Percentiles rank a stretch among this genome's conserved stretches.
Conservation (phyloP, 2,888 invertebrate species). For the Ennomos erosarius region DNA sequence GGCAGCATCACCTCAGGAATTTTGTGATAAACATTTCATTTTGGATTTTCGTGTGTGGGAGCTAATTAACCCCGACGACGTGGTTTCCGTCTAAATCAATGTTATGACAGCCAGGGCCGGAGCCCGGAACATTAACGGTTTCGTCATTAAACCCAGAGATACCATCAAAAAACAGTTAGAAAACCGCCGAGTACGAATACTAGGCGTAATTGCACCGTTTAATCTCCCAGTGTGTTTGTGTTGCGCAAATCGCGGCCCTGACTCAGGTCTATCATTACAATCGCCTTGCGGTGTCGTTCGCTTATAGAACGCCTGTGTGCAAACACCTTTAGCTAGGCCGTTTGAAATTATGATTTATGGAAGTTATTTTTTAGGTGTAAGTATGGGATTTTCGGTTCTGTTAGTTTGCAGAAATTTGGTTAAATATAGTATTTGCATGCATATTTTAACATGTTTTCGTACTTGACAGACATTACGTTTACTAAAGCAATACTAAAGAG, state of each 20-base stretch:
- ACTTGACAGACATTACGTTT: no score
- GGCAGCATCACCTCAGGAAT: no score
- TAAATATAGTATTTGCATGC: no score
- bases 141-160: conserved; percentile 36
- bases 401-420: no score
- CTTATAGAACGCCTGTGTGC: conserved; percentile 24
- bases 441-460: no score
- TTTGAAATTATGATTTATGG: conserved; percentile 14
- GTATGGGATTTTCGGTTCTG: no score
- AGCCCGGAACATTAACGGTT: conserved; percentile 37
- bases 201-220: conserved; percentile 49
- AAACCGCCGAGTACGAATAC: conserved; percentile 45
- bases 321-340: conserved; percentile 25
- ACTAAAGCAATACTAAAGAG: no score
- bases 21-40: neutral
- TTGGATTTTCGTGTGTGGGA: neutral
- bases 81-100: conserved; percentile 15
- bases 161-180: conserved; percentile 45
- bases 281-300: conserved; percentile 38
- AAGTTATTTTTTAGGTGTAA: conserved; percentile 2
- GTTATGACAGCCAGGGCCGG: conserved; percentile 35
- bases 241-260: conserved; percentile 55
- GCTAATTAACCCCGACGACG: conserved; percentile 2
- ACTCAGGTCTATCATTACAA: conserved; percentile 36
- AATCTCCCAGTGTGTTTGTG: conserved; percentile 46